Conservation (phyloP, 2,888 invertebrate species). For the Agrochola lychnidis region DNA sequence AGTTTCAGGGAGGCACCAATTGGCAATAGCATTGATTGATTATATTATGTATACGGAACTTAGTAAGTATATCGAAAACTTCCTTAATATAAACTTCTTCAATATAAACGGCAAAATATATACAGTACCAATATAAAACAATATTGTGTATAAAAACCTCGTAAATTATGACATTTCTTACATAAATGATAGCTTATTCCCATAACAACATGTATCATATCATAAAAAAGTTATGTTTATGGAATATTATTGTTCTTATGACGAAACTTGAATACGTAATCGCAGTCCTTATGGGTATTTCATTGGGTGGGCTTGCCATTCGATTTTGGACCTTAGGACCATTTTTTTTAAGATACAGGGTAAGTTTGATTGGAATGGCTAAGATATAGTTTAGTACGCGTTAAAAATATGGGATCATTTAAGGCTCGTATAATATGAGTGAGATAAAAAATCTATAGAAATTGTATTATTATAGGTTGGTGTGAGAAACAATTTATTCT, state of each 20-base stretch:
- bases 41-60: conserved; percentile 4
- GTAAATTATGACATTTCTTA: conserved; percentile 37
- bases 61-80: neutral
- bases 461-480: neutral
- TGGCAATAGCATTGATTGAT: conserved; percentile 33
- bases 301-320: conserved; percentile 26
- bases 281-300: conserved; percentile 56
- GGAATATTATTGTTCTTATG: conserved; percentile 69
- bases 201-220: conserved; percentile 56
- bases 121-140: conserved; percentile 25
- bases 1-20: conserved; percentile 2
- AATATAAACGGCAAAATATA: conserved; percentile 2
- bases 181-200: conserved; percentile 56
- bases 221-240: conserved; percentile 69
- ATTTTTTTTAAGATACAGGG: neutral
- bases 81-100: neutral
- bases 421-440: conserved; percentile 24
- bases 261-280: conserved; percentile 69
- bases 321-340: conserved; percentile 22
- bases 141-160: conserved; percentile 26
- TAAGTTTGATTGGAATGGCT: neutral
- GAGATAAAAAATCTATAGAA: conserved; percentile 31
- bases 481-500: neutral
- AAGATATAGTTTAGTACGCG: conserved; percentile 54
- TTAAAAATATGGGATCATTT: conserved; percentile 57